phyloP scores from a whole-genome alignment of 2,113 vertebrate genomes.

The Corythoichthys intestinalis region DNA sequence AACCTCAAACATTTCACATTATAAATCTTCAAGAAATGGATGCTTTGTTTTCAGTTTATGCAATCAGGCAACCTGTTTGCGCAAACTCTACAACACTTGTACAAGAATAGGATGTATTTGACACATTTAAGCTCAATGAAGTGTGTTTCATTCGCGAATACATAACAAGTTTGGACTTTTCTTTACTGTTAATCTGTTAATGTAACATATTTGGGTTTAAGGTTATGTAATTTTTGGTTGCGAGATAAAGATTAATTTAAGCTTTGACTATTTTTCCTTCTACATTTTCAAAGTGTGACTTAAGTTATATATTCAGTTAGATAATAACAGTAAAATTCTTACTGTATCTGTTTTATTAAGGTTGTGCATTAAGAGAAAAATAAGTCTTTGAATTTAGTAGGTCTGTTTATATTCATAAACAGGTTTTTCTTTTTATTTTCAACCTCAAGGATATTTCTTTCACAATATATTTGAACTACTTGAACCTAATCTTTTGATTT shows the following conservation, averaged over 20 bases:
- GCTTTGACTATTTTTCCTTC: background rate
- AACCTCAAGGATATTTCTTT: background rate
- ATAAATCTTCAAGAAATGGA: conserved; percentile 62
- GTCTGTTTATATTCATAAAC: background rate
- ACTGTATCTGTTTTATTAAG: background rate
- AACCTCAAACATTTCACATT: conserved; percentile 56
- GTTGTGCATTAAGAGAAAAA: background rate
- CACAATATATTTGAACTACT: background rate
- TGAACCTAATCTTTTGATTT: background rate
- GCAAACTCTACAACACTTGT: conserved; percentile 58
- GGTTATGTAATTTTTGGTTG: background rate
- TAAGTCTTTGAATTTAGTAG: background rate
- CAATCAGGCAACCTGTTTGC: conserved; percentile 66
- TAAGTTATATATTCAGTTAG: background rate
- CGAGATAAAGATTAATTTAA: background rate
- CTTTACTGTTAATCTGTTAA: background rate
- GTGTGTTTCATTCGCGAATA: background rate
- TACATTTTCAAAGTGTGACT: background rate
- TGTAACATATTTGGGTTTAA: background rate
- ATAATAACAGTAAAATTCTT: background rate
- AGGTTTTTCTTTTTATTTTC: background rate
- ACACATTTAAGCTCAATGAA: background rate
- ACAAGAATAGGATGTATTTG: conserved; percentile 50
- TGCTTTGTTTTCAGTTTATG: conserved; percentile 66
- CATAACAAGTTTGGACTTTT: background rate